These are phyloP conservation scores for Napeogenes sylphis DNA, from an alignment of 2,888 invertebrate species.

Conservation along the genomic window DNA sequence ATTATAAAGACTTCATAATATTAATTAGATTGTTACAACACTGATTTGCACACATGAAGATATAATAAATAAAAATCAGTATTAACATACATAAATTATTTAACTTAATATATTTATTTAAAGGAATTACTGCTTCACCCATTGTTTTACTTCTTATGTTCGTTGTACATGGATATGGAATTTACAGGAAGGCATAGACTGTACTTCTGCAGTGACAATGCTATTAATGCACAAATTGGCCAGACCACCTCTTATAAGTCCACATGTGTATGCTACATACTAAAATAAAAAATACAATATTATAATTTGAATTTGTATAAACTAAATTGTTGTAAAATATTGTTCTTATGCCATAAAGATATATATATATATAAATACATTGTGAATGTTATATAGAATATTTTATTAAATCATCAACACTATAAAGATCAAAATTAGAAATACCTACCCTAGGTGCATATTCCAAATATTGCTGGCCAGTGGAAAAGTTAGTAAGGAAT, in stretches of 20 bases:
- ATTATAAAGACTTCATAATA: background rate
- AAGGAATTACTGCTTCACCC: background rate
- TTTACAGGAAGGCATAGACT: slow-evolving; percentile 93
- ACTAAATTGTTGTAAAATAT: no score
- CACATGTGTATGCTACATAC: slow-evolving; percentile 97
- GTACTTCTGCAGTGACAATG: slow-evolving; percentile 96
- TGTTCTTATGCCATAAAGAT: no score
- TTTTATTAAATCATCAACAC: no score
- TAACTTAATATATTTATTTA: background rate
- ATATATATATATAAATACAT: no score
- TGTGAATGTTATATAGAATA: no score
- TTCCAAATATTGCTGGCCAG: slow-evolving; percentile 93
- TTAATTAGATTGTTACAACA: no score
- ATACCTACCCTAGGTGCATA: slow-evolving; percentile 87
- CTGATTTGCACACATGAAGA: background rate
- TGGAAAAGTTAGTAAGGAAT: slow-evolving; percentile 91
- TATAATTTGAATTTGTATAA: background rate
- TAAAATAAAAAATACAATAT: slow-evolving; percentile 52
- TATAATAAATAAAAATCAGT: background rate
- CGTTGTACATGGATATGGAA: slow-evolving; percentile 94
- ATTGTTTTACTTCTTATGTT: slow-evolving; percentile 50
- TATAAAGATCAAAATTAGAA: no score
- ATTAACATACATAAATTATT: slow-evolving; percentile 7
- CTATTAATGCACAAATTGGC: slow-evolving; percentile 96
- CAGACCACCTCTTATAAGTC: slow-evolving; percentile 94